phyloP scores from a whole-genome alignment of 1,140 invertebrate species.

The Panulirus ornatus region DNA sequence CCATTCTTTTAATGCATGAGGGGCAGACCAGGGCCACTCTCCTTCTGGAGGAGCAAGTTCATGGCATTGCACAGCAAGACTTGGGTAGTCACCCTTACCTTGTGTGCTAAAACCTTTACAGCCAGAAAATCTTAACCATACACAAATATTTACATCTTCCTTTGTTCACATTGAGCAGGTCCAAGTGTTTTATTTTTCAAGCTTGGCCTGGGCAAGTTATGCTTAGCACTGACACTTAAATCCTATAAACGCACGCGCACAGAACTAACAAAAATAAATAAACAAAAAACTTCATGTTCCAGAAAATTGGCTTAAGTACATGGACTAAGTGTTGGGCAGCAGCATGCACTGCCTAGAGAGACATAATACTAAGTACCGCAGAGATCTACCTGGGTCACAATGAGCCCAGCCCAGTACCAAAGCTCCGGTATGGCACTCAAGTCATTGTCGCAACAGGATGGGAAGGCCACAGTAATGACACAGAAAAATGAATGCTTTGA shows the following conservation, averaged over 20 bases:
- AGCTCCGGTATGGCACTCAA: constrained; percentile 54
- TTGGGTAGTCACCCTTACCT: constrained; percentile 24
- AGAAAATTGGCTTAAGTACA: constrained; percentile 62
- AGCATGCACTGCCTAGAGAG: constrained; percentile 48
- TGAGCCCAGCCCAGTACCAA: constrained; percentile 48
- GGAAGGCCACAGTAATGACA: constrained; percentile 39
- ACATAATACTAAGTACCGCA: constrained; percentile 56
- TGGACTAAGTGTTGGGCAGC: constrained; percentile 65
- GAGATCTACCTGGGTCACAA: constrained; percentile 56
- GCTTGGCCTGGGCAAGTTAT: constrained; percentile 61
- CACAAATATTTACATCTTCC: constrained; percentile 69
- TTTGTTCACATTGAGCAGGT: constrained; percentile 67
- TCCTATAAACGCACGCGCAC: constrained; percentile 46
- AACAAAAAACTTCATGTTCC: constrained; percentile 41
- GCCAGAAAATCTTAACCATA: constrained; percentile 49
- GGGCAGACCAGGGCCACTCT: constrained; percentile 39
- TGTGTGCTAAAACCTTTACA: constrained; percentile 54
- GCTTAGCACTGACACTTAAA: constrained; percentile 57
- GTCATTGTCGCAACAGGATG: constrained; percentile 34
- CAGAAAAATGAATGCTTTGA: not conserved
- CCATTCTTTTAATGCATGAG: constrained; percentile 48
- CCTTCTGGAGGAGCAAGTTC: constrained; percentile 5
- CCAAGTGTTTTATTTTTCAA: constrained; percentile 53
- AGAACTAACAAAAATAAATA: constrained; percentile 64
- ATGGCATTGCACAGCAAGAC: constrained; percentile 27